Percentiles rank a stretch among this genome's conserved stretches.
Conservation (phyloP, 1,140 invertebrate species). For the Aphelinus atriplicis region DNA sequence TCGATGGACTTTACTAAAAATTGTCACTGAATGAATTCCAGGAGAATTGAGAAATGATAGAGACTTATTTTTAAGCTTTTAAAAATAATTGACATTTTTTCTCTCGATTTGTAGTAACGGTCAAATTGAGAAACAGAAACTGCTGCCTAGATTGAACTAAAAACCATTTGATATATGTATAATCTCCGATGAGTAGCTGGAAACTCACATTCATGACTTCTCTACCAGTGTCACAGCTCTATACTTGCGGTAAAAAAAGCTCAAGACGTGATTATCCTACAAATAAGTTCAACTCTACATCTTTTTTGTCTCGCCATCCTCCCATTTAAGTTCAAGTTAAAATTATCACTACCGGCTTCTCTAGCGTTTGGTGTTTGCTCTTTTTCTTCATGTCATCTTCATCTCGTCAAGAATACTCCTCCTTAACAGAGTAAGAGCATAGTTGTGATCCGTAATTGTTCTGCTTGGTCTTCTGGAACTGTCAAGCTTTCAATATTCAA, state of each 20-base stretch:
- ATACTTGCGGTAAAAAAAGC: not conserved
- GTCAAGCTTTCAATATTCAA: too few species aligned
- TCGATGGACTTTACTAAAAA: too few species aligned
- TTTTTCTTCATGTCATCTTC: too few species aligned
- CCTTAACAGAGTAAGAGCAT: too few species aligned
- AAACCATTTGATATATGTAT: not conserved
- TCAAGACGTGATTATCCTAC: not conserved
- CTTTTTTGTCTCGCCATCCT: not conserved
- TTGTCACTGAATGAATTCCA: too few species aligned
- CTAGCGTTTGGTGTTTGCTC: not conserved
- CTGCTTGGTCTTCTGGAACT: too few species aligned
- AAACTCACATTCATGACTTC: not conserved
- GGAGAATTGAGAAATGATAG: too few species aligned
- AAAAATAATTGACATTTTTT: too few species aligned
- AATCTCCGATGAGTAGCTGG: not conserved
- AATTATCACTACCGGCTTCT: slow-evolving; percentile 4
- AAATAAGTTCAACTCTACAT: slow-evolving; percentile 10
- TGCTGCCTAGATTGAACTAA: too few species aligned
- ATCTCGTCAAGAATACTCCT: too few species aligned
- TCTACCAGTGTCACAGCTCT: not conserved
- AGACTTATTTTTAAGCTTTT: too few species aligned
- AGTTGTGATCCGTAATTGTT: too few species aligned
- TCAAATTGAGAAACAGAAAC: not conserved
- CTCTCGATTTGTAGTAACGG: not conserved
- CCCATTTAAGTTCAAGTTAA: slow-evolving; percentile 1